Percentiles rank a stretch among this genome's conserved stretches.
Evolutionary conservation across 2,888 invertebrate species (phyloP).

Genomic region (Unio delphinus): DNA sequence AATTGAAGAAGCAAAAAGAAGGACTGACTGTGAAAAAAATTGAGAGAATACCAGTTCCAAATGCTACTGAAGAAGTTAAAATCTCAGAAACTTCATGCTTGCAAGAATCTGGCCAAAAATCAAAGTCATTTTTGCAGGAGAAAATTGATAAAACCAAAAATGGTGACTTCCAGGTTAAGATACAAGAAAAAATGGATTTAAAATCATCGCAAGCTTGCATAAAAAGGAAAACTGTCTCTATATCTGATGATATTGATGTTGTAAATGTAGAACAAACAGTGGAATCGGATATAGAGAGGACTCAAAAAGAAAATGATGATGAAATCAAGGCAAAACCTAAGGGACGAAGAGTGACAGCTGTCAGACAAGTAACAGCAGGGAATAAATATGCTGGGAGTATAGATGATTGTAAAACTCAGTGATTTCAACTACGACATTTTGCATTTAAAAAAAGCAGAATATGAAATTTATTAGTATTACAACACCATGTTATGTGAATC

Average conservation of each 20-base stretch:
- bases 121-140: slow-evolving; percentile 12
- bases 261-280: slow-evolving; percentile 3
- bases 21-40: slow-evolving; percentile 26
- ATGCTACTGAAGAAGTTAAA: slow-evolving; percentile 10
- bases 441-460: too few species aligned
- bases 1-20: slow-evolving; percentile 27
- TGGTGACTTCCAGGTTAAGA: slow-evolving; percentile 7
- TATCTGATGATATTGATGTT: slow-evolving; percentile 22
- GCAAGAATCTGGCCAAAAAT: slow-evolving; percentile 3
- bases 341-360: slow-evolving; percentile 18
- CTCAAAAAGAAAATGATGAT: slow-evolving; percentile 2
- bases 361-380: slow-evolving; percentile 22
- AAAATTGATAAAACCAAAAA: slow-evolving; percentile 5
- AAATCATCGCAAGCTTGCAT: slow-evolving; percentile 13
- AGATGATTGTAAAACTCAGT: slow-evolving; percentile 43
- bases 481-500: too few species aligned
- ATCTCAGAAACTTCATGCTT: slow-evolving; percentile 26
- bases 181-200: slow-evolving; percentile 10
- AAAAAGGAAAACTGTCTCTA: slow-evolving; percentile 25
- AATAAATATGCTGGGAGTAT: slow-evolving; percentile 14
- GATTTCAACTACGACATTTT: background rate
- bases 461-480: too few species aligned
- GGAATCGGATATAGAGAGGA: slow-evolving; percentile 5
- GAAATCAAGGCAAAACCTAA: slow-evolving; percentile 9
- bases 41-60: slow-evolving; percentile 27